These are phyloP conservation scores for Ciconia stormi DNA, from an alignment of 2,113 vertebrate genomes.

Conservation along the genomic window DNA sequence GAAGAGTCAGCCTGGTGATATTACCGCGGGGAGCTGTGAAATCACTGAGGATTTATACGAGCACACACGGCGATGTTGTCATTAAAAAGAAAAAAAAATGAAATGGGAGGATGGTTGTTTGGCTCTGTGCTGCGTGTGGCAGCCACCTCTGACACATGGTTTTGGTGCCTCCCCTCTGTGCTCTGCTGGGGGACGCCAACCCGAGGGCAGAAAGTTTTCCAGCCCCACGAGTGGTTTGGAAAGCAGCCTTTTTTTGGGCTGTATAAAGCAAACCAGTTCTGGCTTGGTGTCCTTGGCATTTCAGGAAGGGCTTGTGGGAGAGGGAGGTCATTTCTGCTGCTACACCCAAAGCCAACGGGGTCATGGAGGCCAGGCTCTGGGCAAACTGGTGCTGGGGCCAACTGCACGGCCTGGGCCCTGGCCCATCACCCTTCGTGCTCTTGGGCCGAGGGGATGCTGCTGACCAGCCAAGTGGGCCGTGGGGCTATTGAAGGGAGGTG, in stretches of 20 bases:
- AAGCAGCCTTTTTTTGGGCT: background rate
- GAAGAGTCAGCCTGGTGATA: conserved; percentile 51
- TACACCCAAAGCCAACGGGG: background rate
- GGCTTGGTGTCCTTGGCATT: background rate
- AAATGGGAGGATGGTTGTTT: background rate
- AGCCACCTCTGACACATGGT: background rate
- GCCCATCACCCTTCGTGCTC: background rate
- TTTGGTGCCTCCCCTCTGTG: background rate
- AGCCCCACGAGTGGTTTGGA: background rate
- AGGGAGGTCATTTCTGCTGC: background rate
- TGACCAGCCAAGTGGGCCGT: rapidly evolving
- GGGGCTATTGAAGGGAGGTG: background rate
- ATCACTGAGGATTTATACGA: conserved; percentile 56
- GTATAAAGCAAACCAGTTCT: background rate
- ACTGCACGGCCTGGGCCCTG: background rate
- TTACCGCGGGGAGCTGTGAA: conserved; percentile 45
- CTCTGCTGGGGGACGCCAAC: background rate
- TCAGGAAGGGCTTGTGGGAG: background rate
- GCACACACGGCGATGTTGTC: background rate
- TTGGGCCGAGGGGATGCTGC: background rate
- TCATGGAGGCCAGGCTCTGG: background rate
- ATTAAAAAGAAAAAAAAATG: background rate
- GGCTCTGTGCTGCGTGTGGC: conserved; percentile 7
- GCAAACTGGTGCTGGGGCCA: background rate
- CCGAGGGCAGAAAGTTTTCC: background rate